These are phyloP conservation scores for Chrysaora quinquecirrha DNA, from an alignment of 30 jellyfish, hydroid and myxozoan genomes.

Conservation along the genomic window DNA sequence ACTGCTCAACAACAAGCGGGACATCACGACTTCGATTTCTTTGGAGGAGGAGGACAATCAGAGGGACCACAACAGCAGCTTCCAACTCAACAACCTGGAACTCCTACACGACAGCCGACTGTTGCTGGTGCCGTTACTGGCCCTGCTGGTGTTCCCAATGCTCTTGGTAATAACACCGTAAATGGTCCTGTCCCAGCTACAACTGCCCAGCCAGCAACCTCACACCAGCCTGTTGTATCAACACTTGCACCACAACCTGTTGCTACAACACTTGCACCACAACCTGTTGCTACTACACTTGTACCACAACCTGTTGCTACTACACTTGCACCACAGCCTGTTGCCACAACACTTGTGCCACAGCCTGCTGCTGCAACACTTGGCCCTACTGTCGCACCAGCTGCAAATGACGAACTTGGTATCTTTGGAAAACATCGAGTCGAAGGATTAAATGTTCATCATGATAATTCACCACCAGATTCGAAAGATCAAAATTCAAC, in stretches of 20 bases:
- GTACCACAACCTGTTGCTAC: slow-evolving; percentile 5
- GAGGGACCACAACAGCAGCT: too few relatives aligned
- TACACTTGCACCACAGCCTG: neutral
- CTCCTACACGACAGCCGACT: too few relatives aligned
- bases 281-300: slow-evolving; percentile 2
- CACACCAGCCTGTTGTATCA: neutral
- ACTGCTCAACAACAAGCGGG: too few relatives aligned
- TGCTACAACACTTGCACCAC: slow-evolving; percentile 4
- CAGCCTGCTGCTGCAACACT: too few relatives aligned
- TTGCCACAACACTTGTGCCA: slow-evolving; percentile 2
- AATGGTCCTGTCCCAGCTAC: too few relatives aligned
- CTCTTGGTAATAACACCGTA: too few relatives aligned
- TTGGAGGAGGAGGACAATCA: too few relatives aligned
- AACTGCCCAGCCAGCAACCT: too few relatives aligned
- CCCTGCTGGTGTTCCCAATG: too few relatives aligned
- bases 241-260: neutral
- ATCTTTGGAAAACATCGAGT: slow-evolving; percentile 63
- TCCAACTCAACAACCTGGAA: too few relatives aligned
- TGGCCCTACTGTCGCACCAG: neutral
- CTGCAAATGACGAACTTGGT: neutral
- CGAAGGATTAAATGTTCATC: slow-evolving; percentile 22
- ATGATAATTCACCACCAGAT: neutral
- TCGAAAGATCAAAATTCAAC: slow-evolving; percentile 7
- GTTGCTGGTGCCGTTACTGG: too few relatives aligned
- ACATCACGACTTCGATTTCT: too few relatives aligned